Base-by-base conservation (phyloP, 2,888 invertebrate species). In the Spicauda simplicius region DNA sequence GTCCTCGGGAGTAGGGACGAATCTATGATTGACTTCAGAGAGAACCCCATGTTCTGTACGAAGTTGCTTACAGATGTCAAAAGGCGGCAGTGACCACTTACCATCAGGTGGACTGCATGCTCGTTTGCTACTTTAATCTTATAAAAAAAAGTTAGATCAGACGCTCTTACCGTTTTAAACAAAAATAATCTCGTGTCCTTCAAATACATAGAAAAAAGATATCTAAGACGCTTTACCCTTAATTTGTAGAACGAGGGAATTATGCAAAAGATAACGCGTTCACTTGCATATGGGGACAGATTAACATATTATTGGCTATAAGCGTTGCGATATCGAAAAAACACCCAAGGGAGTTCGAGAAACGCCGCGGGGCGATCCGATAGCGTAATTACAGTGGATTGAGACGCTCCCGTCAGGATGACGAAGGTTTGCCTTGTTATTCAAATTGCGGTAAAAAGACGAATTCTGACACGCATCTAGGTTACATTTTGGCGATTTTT, bases 251-350 rank as follows among this genome's bases (percentile, higher is more conserved):
- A 59, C 18, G 33, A 25, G 25, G 12, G 53, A 45, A 59, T 59
- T 59, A 59, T 55, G 45, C 55, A 55, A 66, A 60, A 50, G 62
- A 66, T 65, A 53, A 33, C 18, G 20, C 48, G 33, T 25, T 41
- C 37, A 25, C 20, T 14, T 14, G 53, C 18, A 41, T 18, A 19
- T 14, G 41, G 45, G 64, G 58, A 65, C 18, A 60, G 48, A 66
- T 66, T 66, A 66, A 45, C 59, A 66, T 58, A 64, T 54, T 54
- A 66, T 66, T 60, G 30, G 60, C 48, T 54, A 54, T 45, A 59
- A 54, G 12, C 30, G 41, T 25, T 25, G 18, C 18, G 50, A 50
- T 55, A 66, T 19, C n/a, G 60, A 52, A 12, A 19, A n/a, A n/a
- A 45, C n/a, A 53, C 25, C 25, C 11, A 54, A 41, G 20, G 55